Percentiles rank a stretch among this genome's conserved stretches.
Conservation (phyloP, 2,888 invertebrate genomes). For the Heteropelma amictum region DNA sequence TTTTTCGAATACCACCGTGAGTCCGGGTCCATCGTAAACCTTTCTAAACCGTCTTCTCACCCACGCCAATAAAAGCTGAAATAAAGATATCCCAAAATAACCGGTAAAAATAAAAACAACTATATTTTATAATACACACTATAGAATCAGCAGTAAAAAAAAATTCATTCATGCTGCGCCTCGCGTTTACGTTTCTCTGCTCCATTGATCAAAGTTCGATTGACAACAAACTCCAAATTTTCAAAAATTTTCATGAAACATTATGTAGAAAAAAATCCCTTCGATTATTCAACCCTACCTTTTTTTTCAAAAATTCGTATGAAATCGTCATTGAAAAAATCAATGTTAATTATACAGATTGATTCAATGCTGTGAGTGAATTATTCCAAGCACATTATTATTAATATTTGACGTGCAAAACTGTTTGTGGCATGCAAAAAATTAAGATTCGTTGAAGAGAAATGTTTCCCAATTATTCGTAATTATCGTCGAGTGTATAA, state of each 20-base stretch:
- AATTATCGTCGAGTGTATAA: too few relatives aligned
- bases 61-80: constrained; percentile 70
- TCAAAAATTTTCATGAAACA: neutral
- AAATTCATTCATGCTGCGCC: constrained; percentile 71
- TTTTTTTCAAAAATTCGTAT: too few relatives aligned
- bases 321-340: too few relatives aligned
- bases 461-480: too few relatives aligned
- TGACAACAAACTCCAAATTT: too few relatives aligned
- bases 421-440: neutral
- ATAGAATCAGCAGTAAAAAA: constrained; percentile 64
- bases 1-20: constrained; percentile 59
- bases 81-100: constrained; percentile 68
- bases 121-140: constrained; percentile 19
- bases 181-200: constrained; percentile 31
- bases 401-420: too few relatives aligned
- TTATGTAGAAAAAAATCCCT: neutral
- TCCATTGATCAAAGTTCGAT: constrained; percentile 55
- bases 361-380: too few relatives aligned
- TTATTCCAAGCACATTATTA: too few relatives aligned
- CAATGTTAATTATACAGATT: too few relatives aligned
- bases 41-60: constrained; percentile 41
- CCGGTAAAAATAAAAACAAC: constrained; percentile 45
- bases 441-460: too few relatives aligned
- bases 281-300: too few relatives aligned
- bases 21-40: constrained; percentile 63